Conservation (phyloP, 2,113 vertebrate genomes). For the Microcebus jonahi region DNA sequence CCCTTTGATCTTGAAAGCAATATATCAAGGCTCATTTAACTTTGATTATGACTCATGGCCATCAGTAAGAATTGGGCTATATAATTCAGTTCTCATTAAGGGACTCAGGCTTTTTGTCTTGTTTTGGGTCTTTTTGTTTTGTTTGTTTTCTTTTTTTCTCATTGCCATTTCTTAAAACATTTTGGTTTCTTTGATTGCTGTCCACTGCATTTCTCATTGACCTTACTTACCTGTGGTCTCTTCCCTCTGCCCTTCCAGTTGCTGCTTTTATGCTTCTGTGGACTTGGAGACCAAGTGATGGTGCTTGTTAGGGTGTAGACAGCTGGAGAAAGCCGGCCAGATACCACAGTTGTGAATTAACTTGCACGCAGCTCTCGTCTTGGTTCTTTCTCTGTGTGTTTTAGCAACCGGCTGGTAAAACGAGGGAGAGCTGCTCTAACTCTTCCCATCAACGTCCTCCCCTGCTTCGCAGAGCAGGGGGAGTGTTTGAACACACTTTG, state of each 20-base stretch:
- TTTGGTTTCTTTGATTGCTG: neutral
- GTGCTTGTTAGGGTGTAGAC: neutral
- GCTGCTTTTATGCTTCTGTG: neutral
- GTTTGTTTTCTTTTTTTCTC: neutral
- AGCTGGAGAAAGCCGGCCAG: accelerated
- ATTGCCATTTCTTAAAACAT: neutral
- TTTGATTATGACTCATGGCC: neutral
- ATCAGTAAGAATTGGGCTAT: neutral
- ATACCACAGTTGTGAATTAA: neutral
- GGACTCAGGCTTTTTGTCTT: neutral
- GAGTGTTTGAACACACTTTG: neutral
- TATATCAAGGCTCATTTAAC: neutral
- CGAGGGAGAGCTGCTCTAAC: neutral
- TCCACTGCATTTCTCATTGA: neutral
- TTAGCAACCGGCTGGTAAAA: too few species aligned
- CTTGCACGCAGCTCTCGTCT: neutral
- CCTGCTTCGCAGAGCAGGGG: neutral
- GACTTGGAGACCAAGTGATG: neutral
- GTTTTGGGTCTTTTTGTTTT: neutral
- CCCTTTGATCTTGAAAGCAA: neutral
- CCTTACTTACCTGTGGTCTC: neutral
- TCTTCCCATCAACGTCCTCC: neutral
- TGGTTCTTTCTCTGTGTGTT: neutral
- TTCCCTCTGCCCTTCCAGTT: neutral
- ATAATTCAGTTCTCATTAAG: neutral